These are phyloP conservation scores for Bursaphelenchus okinawaensis DNA, from an alignment of 2,888 invertebrate genomes.

Conservation along the genomic window DNA sequence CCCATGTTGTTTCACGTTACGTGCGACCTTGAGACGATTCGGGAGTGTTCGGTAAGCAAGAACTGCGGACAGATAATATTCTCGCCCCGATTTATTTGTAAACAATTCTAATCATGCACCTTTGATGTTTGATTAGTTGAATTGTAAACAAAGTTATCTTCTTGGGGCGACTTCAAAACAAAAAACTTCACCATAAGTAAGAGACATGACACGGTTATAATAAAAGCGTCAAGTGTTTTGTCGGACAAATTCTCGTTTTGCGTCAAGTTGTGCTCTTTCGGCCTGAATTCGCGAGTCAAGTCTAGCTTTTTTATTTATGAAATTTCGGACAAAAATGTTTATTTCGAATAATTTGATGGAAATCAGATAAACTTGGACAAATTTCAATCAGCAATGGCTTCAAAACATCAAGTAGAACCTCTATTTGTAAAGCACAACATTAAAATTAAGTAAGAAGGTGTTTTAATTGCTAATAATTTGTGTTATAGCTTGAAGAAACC, in stretches of 20 bases:
- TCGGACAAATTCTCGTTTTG: background rate
- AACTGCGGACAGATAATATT: background rate
- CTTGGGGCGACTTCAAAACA: background rate
- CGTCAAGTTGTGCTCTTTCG: too few relatives aligned
- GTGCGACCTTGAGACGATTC: background rate
- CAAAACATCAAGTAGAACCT: background rate
- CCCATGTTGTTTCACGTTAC: background rate
- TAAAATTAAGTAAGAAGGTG: background rate
- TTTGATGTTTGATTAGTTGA: background rate
- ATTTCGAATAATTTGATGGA: background rate
- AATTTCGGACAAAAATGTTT: background rate
- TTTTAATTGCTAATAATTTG: background rate
- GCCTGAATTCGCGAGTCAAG: too few relatives aligned
- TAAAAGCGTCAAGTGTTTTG: background rate
- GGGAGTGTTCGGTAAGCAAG: background rate
- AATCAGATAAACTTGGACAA: too few relatives aligned
- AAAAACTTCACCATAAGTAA: too few relatives aligned
- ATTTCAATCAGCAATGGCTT: background rate
- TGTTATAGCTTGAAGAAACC: constrained; percentile 20
- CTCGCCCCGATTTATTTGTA: background rate
- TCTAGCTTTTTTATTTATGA: background rate
- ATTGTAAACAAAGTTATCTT: background rate
- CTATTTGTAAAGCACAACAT: constrained; percentile 5
- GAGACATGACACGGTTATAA: too few relatives aligned
- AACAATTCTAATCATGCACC: background rate